A percentile compares a stretch with the other conserved stretches of the same genome.
Evolutionary conservation across 2,888 invertebrate genomes (phyloP).

Genomic region (Ferrisia virgata): DNA sequence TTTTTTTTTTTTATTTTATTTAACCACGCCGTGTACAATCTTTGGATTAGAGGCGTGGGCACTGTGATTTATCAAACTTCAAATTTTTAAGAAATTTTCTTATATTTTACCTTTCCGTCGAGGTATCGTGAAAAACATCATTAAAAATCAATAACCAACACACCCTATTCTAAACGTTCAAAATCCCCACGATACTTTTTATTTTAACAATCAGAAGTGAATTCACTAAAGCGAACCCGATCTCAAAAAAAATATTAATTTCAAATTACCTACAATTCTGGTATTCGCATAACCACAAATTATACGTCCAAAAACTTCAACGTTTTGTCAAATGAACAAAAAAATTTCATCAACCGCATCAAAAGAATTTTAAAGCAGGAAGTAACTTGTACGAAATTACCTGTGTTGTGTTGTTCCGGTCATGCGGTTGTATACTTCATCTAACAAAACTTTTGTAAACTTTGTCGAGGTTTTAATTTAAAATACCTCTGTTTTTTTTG

Average conservation of each 20-base stretch:
- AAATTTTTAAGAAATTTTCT: too few species aligned
- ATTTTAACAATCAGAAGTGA: not conserved
- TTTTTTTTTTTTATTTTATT: too few species aligned
- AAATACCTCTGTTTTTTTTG: not conserved
- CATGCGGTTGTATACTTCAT: not conserved
- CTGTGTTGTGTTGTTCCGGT: not conserved
- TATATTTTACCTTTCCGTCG: too few species aligned
- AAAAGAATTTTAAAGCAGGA: not conserved
- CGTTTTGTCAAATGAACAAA: not conserved
- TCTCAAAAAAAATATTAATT: not conserved
- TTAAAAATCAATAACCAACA: too few species aligned
- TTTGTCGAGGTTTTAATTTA: not conserved
- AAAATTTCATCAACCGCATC: not conserved
- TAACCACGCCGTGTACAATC: too few species aligned
- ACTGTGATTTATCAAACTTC: too few species aligned
- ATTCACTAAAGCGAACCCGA: not conserved
- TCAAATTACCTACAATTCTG: not conserved
- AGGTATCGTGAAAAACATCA: too few species aligned
- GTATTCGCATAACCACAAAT: not conserved
- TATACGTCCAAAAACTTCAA: not conserved
- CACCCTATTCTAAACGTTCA: too few species aligned
- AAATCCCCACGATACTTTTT: too few species aligned
- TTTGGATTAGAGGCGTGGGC: too few species aligned
- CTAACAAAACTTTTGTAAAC: not conserved
- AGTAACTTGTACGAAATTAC: not conserved